Conservation (phyloP, 2,888 invertebrate genomes). For the Nomada hirtipes region DNA sequence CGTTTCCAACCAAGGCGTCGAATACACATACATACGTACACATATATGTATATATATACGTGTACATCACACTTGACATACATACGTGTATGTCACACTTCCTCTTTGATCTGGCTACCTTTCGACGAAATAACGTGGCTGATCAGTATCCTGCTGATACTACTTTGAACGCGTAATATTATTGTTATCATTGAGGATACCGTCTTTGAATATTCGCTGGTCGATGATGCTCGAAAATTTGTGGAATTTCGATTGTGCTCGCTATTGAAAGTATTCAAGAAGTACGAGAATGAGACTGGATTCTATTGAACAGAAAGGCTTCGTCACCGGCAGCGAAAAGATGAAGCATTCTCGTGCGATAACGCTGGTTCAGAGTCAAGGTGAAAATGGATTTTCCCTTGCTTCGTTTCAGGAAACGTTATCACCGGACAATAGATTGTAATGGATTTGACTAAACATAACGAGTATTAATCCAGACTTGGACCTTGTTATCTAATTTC, state of each 20-base stretch:
- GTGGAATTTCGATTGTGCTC: not conserved
- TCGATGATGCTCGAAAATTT: not conserved
- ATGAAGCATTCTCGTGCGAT: not conserved
- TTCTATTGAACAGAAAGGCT: not conserved
- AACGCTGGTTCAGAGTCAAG: not conserved
- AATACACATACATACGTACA: not conserved
- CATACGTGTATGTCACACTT: not conserved
- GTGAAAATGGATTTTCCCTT: not conserved
- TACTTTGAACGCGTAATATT: slow-evolving; percentile 34
- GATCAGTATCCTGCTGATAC: not conserved
- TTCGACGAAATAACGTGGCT: not conserved
- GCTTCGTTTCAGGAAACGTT: not conserved
- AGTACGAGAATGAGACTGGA: not conserved
- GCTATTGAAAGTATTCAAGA: not conserved
- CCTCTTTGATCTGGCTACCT: slow-evolving; percentile 35
- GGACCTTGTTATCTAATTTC: too few relatives aligned
- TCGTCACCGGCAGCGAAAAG: not conserved
- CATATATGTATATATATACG: too few relatives aligned
- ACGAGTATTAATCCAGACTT: slow-evolving; percentile 2
- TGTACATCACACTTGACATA: too few relatives aligned
- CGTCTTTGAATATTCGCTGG: not conserved
- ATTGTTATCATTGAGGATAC: slow-evolving; percentile 8
- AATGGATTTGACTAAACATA: slow-evolving; percentile 1
- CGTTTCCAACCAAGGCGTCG: not conserved
- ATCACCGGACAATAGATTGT: not conserved